Base-by-base conservation (phyloP, 2,797 vertebrate genomes). In the Myotis myotis region DNA sequence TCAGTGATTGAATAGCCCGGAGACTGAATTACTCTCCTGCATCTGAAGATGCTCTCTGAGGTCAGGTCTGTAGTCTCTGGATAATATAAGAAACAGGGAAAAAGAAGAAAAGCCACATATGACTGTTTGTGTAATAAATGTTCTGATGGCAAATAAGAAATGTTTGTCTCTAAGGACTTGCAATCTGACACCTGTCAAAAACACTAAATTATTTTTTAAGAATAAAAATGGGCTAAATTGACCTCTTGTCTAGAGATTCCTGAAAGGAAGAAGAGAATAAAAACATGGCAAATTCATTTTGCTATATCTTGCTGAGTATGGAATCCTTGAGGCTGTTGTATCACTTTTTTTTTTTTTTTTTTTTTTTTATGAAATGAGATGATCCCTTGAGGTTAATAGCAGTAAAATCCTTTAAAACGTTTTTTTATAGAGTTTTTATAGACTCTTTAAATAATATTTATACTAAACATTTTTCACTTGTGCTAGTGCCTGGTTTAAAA, bases 171-270 rank as follows among this genome's bases (percentile, higher is more conserved):
- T 68, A 89, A 92, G 83, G 96, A 89, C 28, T 91, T 92, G 28
- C 33, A 95, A 94, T 96, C 76, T 97, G 96, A 97, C 95, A 96
- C 86, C 80, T 97, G 94, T 96, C 96, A 96, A 87, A 81, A 97
- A 92, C 92, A 97, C 92, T 96, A 90, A 95, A 95, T 91, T 96
- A 53, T 94, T 88, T 84, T 81, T 57, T 28, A 95, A 94, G 91
- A 89, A 91, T 87, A 96, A 96, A 97, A 85, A 84, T 47, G 44
- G 44, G 47, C 68, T 89, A 95, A 97, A 93, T 85, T 97, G 91
- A 97, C 93, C 91, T 97, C 85, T 96, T 93, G 44, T 91, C 75
- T 82, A 2, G 51, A 96, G 62, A 57, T 95, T 93, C 75, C 91
- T 36, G 49, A 96, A 94, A 17, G 66, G 47, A 82, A 90, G 72